phyloP scores from a whole-genome alignment of 2,797 vertebrate genomes.

The Pangasius macronema region DNA sequence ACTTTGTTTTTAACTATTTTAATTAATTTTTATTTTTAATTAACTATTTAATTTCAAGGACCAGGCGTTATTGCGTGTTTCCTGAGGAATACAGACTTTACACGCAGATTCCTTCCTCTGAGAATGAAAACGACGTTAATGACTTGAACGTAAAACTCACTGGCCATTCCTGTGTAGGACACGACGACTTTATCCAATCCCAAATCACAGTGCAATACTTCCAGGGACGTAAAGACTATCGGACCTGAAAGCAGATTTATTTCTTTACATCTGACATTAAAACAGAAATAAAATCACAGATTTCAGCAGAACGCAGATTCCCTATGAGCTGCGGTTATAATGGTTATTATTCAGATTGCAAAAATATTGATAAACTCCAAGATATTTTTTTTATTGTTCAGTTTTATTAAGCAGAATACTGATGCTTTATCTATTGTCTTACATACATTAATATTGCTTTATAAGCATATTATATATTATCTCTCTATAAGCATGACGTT shows the following conservation, averaged over 20 bases:
- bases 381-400: neutral
- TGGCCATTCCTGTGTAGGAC: neutral
- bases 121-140: neutral
- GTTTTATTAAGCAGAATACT: too few species aligned
- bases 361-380: neutral
- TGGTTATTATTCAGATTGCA: too few species aligned
- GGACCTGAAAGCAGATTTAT: neutral
- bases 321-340: too few species aligned
- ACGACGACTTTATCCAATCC: neutral
- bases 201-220: rapidly evolving
- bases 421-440: too few species aligned
- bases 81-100: neutral
- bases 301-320: neutral
- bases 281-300: neutral
- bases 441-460: constrained; percentile 7
- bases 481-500: neutral
- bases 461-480: neutral
- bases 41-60: neutral
- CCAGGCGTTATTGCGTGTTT: neutral
- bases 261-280: neutral
- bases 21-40: too few species aligned
- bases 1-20: neutral
- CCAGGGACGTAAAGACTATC: neutral
- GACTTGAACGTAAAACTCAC: neutral
- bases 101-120: neutral